These are phyloP conservation scores for Bellardia bayeri DNA, from an alignment of 2,888 invertebrate species.

Conservation along the genomic window DNA sequence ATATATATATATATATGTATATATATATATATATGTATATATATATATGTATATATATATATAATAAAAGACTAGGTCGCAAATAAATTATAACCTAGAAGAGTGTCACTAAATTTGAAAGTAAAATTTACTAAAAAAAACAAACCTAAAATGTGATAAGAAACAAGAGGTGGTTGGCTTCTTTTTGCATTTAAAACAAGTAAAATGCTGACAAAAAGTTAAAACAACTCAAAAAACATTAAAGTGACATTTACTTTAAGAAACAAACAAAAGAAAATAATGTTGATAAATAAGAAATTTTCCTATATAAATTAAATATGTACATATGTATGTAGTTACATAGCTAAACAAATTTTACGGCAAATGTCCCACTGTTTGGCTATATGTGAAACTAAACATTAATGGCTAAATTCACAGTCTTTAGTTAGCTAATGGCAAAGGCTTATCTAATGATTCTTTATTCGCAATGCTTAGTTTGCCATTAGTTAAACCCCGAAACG, in stretches of 20 bases:
- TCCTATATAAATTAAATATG: too few species aligned
- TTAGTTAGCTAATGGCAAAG: too few species aligned
- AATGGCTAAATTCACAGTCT: too few species aligned
- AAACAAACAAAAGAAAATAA: background rate
- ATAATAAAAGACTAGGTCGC: background rate
- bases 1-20: too few species aligned
- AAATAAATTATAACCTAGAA: background rate
- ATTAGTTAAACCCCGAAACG: too few species aligned
- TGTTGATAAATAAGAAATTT: background rate
- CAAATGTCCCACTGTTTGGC: slow-evolving; percentile 2
- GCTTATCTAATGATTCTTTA: too few species aligned
- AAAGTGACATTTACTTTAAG: background rate
- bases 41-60: too few species aligned
- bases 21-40: too few species aligned
- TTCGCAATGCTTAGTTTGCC: too few species aligned
- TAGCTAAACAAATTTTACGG: background rate
- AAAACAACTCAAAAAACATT: background rate
- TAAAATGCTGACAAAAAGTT: slow-evolving; percentile 1
- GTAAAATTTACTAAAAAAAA: background rate
- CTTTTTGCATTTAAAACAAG: slow-evolving; percentile 27
- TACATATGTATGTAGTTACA: too few species aligned
- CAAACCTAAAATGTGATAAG: slow-evolving; percentile 50
- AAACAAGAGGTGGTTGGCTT: slow-evolving; percentile 24
- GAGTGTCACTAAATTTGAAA: background rate
- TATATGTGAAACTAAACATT: background rate